These are phyloP conservation scores for Aproaerema taeniolella DNA, from an alignment of 2,888 invertebrate genomes.

Conservation along the genomic window DNA sequence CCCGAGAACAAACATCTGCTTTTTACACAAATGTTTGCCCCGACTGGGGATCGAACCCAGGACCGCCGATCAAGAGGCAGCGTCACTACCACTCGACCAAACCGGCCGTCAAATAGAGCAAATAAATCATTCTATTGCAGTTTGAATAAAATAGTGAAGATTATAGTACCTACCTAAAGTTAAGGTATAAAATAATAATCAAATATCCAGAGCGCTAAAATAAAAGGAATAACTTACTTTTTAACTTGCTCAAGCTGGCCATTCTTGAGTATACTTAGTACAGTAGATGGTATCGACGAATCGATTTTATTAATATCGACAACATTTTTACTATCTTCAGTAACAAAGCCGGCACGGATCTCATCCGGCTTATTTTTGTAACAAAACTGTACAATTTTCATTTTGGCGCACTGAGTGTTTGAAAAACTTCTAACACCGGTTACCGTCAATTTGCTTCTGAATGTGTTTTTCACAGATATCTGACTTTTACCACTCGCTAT, in stretches of 20 bases:
- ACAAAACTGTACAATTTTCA: slow-evolving; percentile 86
- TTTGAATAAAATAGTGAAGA: neutral
- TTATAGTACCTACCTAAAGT: neutral
- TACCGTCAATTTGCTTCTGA: no score
- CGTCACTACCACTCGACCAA: no score
- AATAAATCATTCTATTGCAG: neutral
- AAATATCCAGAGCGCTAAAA: no score
- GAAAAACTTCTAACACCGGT: slow-evolving; percentile 41
- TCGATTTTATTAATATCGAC: slow-evolving; percentile 82
- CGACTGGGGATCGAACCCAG: no score
- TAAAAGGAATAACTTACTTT: slow-evolving; percentile 45
- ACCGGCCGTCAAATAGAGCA: no score
- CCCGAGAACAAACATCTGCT: no score
- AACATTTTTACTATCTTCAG: slow-evolving; percentile 73
- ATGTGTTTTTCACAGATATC: no score
- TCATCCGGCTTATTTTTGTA: slow-evolving; percentile 71
- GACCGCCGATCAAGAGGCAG: no score
- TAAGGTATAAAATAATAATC: neutral
- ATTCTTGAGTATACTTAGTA: slow-evolving; percentile 63
- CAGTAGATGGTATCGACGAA: slow-evolving; percentile 46
- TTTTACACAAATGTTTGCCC: no score
- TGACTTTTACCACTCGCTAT: no score
- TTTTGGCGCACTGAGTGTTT: slow-evolving; percentile 46
- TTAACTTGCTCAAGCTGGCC: slow-evolving; percentile 44
- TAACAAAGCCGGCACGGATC: slow-evolving; percentile 82